A percentile compares a stretch with the other conserved stretches of the same genome.
Conservation (phyloP, 2,888 invertebrate genomes). For the Nemurella pictetii region DNA sequence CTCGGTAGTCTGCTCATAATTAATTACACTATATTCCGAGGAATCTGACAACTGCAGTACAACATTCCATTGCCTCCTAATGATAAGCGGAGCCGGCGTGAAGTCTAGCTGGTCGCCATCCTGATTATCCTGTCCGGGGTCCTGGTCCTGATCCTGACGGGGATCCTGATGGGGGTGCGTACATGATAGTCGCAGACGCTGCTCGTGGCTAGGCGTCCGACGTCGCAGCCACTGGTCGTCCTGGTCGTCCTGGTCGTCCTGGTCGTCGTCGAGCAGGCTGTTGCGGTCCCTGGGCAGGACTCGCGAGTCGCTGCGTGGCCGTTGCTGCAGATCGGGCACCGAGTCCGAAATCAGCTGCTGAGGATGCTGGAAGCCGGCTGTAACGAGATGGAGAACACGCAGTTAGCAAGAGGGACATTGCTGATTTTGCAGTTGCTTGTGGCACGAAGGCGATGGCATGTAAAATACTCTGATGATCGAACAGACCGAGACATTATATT, state of each 20-base stretch:
- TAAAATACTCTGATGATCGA: no score
- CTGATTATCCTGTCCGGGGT: background rate
- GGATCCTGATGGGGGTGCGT: constrained; percentile 46
- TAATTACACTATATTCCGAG: background rate
- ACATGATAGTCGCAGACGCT: constrained; percentile 56
- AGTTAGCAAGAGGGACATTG: no score
- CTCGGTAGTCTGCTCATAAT: background rate
- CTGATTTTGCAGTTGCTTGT: no score
- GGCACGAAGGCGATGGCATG: no score
- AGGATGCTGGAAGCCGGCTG: constrained; percentile 43
- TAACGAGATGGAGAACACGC: no score
- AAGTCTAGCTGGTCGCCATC: background rate
- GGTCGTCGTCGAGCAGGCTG: background rate
- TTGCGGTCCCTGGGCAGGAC: constrained; percentile 40
- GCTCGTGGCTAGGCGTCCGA: constrained; percentile 53
- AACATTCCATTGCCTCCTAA: background rate
- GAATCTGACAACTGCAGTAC: background rate
- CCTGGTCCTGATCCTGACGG: background rate
- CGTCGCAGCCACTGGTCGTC: constrained; percentile 47
- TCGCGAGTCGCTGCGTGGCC: constrained; percentile 43
- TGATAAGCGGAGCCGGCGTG: background rate
- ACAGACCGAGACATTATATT: no score
- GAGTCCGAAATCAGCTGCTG: constrained; percentile 49
- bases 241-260: constrained; percentile 47
- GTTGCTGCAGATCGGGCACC: constrained; percentile 50